A percentile compares a stretch with the other conserved stretches of the same genome.
Conservation (phyloP, 2,797 vertebrate genomes). For the Anguilla pacifica region DNA sequence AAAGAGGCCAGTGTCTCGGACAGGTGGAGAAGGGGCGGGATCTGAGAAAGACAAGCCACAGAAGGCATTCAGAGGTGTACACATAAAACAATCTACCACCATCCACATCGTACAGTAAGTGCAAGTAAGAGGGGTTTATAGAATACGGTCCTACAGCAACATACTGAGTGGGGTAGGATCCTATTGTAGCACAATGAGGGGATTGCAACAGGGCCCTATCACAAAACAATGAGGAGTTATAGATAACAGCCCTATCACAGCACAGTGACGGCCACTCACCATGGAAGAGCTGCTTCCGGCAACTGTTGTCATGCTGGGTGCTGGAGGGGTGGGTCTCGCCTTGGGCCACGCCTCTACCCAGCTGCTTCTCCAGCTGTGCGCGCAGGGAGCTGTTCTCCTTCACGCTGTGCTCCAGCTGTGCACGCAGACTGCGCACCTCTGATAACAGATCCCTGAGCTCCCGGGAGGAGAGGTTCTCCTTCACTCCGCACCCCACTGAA, state of each 20-base stretch:
- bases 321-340: conserved; percentile 34
- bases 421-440: conserved; percentile 57
- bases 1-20: conserved; percentile 76
- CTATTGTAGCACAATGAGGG: not conserved
- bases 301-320: not conserved
- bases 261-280: conserved; percentile 56
- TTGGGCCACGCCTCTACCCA: conserved; percentile 35
- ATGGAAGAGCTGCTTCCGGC: conserved; percentile 61
- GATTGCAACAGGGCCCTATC: not conserved
- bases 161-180: not conserved
- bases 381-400: conserved; percentile 55
- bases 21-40: conserved; percentile 76
- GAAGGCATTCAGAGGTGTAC: not conserved
- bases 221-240: not conserved
- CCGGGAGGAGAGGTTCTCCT: conserved; percentile 40
- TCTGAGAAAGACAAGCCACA: conserved; percentile 60
- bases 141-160: not conserved
- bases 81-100: not conserved
- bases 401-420: conserved; percentile 60
- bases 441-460: conserved; percentile 65
- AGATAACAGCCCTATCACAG: not conserved
- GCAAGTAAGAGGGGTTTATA: not conserved
- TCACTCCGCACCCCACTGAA: conserved; percentile 45
- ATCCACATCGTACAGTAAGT: not conserved
- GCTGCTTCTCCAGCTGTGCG: conserved; percentile 69